A percentile compares a stretch with the other conserved stretches of the same genome.
Evolutionary conservation across 2,797 vertebrate genomes (phyloP).

Genomic region (Helarctos malayanus): DNA sequence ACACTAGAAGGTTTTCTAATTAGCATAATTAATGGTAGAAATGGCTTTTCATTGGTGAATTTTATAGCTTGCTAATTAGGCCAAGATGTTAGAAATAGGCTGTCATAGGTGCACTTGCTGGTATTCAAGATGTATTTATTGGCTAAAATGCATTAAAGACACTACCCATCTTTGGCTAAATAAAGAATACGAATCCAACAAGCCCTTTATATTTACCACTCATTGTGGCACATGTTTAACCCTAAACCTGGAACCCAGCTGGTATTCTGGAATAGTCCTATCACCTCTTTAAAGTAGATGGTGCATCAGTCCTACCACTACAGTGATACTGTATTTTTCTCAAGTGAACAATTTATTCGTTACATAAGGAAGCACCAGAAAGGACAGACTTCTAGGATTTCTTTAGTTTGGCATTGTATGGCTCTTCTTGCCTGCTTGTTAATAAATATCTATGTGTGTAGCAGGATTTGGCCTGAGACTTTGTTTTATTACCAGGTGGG

Average conservation of each 20-base stretch:
- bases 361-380: background rate
- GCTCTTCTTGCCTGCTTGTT: conserved; percentile 12
- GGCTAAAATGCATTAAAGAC: conserved; percentile 41
- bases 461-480: conserved; percentile 38
- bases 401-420: conserved; percentile 24
- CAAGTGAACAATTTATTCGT: conserved; percentile 31
- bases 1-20: conserved; percentile 29
- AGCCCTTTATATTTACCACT: background rate
- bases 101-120: background rate
- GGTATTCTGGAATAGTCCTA: conserved; percentile 9
- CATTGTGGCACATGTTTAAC: background rate
- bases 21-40: conserved; percentile 49
- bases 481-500: conserved; percentile 46
- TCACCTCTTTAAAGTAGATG: conserved; percentile 19
- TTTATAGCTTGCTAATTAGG: conserved; percentile 42
- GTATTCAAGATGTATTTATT: background rate
- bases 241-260: background rate
- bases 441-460: background rate
- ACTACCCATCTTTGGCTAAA: conserved; percentile 35
- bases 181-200: background rate
- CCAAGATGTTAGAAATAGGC: conserved; percentile 27
- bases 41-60: conserved; percentile 41
- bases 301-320: background rate
- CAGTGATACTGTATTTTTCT: conserved; percentile 33
- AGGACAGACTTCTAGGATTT: conserved; percentile 35